Evolutionary conservation across 2,113 vertebrate species (phyloP).

Genomic region (Paraplagusia blochii): DNA sequence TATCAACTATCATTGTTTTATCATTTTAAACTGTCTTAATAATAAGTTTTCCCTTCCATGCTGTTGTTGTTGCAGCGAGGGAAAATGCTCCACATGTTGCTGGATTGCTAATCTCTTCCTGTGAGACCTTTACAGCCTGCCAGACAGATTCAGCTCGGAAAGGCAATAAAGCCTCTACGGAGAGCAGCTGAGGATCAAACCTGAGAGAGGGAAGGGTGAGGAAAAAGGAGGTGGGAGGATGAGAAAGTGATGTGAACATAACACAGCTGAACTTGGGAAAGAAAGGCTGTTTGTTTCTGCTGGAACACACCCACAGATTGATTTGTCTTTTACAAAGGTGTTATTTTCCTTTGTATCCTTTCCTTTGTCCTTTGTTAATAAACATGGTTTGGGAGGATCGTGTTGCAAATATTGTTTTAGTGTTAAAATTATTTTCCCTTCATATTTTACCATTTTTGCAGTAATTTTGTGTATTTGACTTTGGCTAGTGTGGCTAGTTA

Average conservation of each 20-base stretch:
- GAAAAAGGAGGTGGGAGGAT: neutral
- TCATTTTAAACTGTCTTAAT: constrained; percentile 17
- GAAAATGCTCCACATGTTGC: constrained; percentile 64
- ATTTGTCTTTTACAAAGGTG: constrained; percentile 64
- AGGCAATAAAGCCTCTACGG: constrained; percentile 67
- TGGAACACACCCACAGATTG: constrained; percentile 31
- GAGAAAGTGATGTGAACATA: constrained; percentile 27
- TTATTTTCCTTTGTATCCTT: constrained; percentile 72
- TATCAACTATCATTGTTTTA: too few species aligned
- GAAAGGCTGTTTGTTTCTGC: constrained; percentile 23
- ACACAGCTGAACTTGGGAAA: neutral
- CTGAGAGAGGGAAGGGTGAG: constrained; percentile 11
- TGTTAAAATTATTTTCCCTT: too few species aligned
- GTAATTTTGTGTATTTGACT: too few species aligned
- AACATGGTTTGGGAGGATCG: too few species aligned
- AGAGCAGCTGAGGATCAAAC: constrained; percentile 60
- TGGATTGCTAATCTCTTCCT: constrained; percentile 74
- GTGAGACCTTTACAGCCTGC: constrained; percentile 66
- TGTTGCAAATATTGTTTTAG: too few species aligned
- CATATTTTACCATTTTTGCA: too few species aligned
- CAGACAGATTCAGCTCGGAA: constrained; percentile 54
- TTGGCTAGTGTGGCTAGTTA: too few species aligned
- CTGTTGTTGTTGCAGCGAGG: constrained; percentile 62
- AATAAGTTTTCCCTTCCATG: constrained; percentile 44
- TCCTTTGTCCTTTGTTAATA: too few species aligned